Evolutionary conservation across 2,888 invertebrate genomes (phyloP).

Genomic region (Cacoxenus indagator): DNA sequence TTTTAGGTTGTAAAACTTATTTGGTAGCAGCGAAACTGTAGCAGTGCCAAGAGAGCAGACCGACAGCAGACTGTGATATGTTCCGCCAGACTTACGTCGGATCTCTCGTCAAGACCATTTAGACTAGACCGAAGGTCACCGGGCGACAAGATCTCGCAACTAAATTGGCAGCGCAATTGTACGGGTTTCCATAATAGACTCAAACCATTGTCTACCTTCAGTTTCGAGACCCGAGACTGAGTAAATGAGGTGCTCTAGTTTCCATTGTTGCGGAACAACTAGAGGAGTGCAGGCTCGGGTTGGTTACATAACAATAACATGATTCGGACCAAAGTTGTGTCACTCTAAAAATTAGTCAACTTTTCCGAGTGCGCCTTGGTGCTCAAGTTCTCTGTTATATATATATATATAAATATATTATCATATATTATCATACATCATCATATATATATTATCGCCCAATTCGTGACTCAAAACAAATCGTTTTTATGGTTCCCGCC

Average conservation of each 20-base stretch:
- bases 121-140: background rate
- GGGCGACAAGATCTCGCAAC: conserved; percentile 55
- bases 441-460: no score
- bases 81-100: background rate
- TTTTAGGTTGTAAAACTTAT: conserved; percentile 51
- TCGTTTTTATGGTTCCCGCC: no score
- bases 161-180: background rate
- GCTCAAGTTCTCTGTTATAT: no score
- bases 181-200: conserved; percentile 56
- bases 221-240: conserved; percentile 36
- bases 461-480: no score
- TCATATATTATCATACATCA: no score
- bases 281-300: background rate
- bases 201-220: conserved; percentile 43
- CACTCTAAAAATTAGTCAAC: no score
- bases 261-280: conserved; percentile 39
- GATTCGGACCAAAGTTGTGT: conserved; percentile 29
- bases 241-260: conserved; percentile 50
- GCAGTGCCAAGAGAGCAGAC: conserved; percentile 34
- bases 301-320: conserved; percentile 58
- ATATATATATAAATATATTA: no score
- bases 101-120: background rate
- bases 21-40: conserved; percentile 58
- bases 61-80: conserved; percentile 13
- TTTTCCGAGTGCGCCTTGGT: no score